Evolutionary conservation across 2,888 invertebrate genomes (phyloP).

Genomic region (Sturmia bella): DNA sequence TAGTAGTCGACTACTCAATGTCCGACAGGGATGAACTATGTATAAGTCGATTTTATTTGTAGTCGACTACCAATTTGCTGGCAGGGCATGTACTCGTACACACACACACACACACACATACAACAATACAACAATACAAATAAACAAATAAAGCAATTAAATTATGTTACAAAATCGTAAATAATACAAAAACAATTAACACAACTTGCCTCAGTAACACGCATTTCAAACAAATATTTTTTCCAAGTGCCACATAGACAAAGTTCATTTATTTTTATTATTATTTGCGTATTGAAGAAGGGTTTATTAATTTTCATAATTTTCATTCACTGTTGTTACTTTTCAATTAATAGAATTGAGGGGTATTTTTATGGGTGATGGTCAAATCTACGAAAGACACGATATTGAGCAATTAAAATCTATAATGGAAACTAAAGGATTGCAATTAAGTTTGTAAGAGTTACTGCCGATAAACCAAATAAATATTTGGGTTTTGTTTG

Average conservation of each 20-base stretch:
- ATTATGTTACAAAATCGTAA: conserved; percentile 69
- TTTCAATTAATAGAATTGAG: conserved; percentile 67
- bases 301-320: conserved; percentile 50
- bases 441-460: conserved; percentile 55
- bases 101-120: no score
- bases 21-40: no score
- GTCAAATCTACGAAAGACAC: conserved; percentile 55
- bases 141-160: conserved; percentile 57
- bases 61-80: no score
- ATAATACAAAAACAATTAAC: conserved; percentile 68
- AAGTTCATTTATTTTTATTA: conserved; percentile 6
- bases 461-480: background rate
- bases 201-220: conserved; percentile 59
- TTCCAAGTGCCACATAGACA: background rate
- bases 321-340: conserved; percentile 21
- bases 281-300: conserved; percentile 28
- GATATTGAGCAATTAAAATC: conserved; percentile 70
- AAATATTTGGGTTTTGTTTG: background rate
- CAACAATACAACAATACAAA: no score
- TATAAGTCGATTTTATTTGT: no score
- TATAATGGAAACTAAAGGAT: conserved; percentile 66
- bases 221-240: conserved; percentile 39
- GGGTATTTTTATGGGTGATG: conserved; percentile 23
- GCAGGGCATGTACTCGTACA: no score
- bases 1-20: no score